Base-by-base conservation (phyloP, 2,113 vertebrate species). In the Dicrurus megarhynchus region DNA sequence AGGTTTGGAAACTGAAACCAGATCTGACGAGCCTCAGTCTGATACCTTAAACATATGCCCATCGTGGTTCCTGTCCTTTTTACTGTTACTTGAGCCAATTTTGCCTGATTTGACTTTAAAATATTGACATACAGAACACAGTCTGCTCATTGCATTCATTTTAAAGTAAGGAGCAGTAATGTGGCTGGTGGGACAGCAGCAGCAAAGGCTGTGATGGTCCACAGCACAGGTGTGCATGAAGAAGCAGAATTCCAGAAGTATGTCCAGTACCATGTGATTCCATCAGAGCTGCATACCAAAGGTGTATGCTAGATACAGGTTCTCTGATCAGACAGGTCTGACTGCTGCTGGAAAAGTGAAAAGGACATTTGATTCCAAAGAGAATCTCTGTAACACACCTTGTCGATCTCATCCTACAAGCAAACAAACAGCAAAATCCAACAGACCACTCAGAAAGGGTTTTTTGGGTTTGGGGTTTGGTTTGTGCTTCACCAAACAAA, bases 21-120 rank as follows among this genome's bases (percentile, higher is more conserved):
- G 73, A 88, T 70, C 68, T 86, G 60, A 56, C 3, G 10, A 86
- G 56, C 7, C 37, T 75, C 73, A 59, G 69, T 2, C 47, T 92
- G 76, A 96, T 93, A 67, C 90, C 64, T 94, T 90, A 82, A 96
- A 92, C 89, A 94, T 49, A 83, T 95, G 91, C 63, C 61, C 70
- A 80, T 70, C 56, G 41, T 64, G 39, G 39, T 94, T 84, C 64
- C 55, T 86, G 35, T 39, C 21, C 39, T 80, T 75, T 47, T 81
- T n/a, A 23, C 83, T 86, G 24, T 46, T 85, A 11, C 35, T 84
- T 67, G 37, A 76, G 61, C 39, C 37, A 44, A 20, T 93, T 88
- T 77, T 81, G 78, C 78, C 75, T 5, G 30, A 61, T 80, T 77
- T 76, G 59, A 64, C 39, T 93, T 91, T 63, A 73, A 93, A 89